phyloP scores from a whole-genome alignment of 2,797 vertebrate species.

The Crenichthys baileyi region DNA sequence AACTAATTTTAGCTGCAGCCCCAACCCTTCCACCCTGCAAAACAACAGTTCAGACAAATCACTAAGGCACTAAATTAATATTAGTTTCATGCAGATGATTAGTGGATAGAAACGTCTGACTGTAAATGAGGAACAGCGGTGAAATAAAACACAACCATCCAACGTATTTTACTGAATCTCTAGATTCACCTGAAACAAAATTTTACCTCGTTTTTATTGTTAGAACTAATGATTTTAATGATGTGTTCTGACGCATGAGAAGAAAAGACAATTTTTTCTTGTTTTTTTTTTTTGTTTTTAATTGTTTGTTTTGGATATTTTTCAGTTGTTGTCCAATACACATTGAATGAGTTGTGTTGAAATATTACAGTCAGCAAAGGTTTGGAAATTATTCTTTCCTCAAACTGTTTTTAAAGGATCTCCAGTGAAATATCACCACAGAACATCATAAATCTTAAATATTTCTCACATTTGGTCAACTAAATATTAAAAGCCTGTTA shows the following conservation, averaged over 20 bases:
- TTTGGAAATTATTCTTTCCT: too few relatives aligned
- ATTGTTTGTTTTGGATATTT: background rate
- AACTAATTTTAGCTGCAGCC: background rate
- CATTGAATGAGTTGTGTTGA: background rate
- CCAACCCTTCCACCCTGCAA: background rate
- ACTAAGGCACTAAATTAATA: background rate
- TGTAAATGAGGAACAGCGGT: background rate
- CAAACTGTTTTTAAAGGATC: background rate
- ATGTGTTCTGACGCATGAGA: background rate
- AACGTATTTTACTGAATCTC: background rate
- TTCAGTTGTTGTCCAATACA: background rate
- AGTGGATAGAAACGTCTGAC: background rate
- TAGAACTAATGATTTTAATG: background rate
- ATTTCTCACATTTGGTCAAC: background rate
- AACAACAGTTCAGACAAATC: background rate
- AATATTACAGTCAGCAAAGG: background rate
- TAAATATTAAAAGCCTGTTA: background rate
- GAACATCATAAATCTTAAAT: background rate
- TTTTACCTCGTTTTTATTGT: background rate
- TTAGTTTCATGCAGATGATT: background rate
- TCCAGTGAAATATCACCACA: background rate
- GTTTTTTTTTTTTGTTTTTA: background rate
- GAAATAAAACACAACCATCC: background rate
- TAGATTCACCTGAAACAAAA: background rate
- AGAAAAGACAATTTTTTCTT: background rate